Evolutionary conservation across 1,140 invertebrate species (phyloP).

Genomic region (Scaptomyza pallida): DNA sequence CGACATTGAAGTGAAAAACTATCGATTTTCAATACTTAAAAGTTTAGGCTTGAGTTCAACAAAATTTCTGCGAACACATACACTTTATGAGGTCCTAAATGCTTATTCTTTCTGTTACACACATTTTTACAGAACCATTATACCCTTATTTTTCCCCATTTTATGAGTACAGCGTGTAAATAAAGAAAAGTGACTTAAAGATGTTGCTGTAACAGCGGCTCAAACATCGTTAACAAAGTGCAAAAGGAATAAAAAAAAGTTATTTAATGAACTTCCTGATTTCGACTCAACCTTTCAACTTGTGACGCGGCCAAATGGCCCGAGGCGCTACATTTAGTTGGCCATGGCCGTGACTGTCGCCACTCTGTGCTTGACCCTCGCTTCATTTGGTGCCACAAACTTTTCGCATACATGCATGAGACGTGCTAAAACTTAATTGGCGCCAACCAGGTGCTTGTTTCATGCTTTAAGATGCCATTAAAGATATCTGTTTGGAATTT

Average conservation of each 20-base stretch:
- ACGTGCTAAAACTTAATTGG: constrained; percentile 77
- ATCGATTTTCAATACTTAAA: too few species aligned
- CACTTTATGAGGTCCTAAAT: too few species aligned
- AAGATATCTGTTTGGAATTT: constrained; percentile 30
- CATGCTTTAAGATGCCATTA: constrained; percentile 40
- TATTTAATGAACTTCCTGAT: constrained; percentile 77
- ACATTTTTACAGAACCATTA: too few species aligned
- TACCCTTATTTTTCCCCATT: too few species aligned
- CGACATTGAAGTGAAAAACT: too few species aligned
- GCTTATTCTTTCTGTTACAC: too few species aligned
- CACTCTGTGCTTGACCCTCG: constrained; percentile 46
- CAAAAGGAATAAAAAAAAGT: constrained; percentile 16
- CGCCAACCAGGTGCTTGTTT: constrained; percentile 19
- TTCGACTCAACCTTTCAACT: constrained; percentile 56
- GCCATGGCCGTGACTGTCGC: constrained; percentile 28
- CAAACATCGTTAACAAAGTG: constrained; percentile 53
- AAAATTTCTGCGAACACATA: too few species aligned
- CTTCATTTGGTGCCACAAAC: constrained; percentile 62
- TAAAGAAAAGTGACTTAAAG: constrained; percentile 21
- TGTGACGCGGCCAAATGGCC: constrained; percentile 27
- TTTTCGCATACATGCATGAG: constrained; percentile 59
- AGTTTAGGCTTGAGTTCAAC: too few species aligned
- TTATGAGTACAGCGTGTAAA: too few species aligned
- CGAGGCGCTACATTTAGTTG: constrained; percentile 31
- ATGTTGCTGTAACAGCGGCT: constrained; percentile 36